Evolutionary conservation across 2,113 vertebrate species (phyloP).

Genomic region (Leucopternis melanops): DNA sequence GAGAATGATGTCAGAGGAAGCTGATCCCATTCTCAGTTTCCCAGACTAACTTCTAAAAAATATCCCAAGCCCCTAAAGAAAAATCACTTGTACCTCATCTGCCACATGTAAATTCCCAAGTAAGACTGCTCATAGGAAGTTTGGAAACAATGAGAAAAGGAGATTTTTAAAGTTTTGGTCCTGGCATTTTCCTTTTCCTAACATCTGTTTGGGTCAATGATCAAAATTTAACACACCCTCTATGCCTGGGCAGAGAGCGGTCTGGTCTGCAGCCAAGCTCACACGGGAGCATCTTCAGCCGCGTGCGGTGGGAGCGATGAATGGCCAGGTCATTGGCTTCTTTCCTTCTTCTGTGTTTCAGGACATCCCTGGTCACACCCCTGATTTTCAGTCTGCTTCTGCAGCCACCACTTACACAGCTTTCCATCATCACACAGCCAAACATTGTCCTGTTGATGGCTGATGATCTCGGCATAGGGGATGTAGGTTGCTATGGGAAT

Average conservation of each 20-base stretch:
- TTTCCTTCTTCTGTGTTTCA: slow-evolving; percentile 34
- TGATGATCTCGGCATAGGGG: slow-evolving; percentile 92
- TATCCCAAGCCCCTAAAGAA: neutral
- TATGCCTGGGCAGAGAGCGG: neutral
- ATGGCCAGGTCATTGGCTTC: neutral
- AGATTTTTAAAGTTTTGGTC: neutral
- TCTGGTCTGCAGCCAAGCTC: neutral
- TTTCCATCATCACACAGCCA: slow-evolving; percentile 49
- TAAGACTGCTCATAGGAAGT: neutral
- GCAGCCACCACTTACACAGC: neutral
- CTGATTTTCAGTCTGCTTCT: neutral
- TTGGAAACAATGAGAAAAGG: neutral
- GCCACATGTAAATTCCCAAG: neutral
- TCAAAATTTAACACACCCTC: neutral
- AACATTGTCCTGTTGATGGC: slow-evolving; percentile 87
- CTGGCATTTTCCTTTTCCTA: neutral
- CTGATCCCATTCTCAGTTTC: neutral
- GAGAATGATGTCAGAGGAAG: neutral
- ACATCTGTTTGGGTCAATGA: neutral
- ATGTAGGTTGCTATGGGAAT: slow-evolving; percentile 90
- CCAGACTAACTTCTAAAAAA: neutral
- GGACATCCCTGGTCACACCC: neutral
- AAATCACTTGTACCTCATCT: neutral
- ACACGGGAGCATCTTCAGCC: fast-evolving
- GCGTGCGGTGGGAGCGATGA: fast-evolving